Evolutionary conservation across 2,797 vertebrate species (phyloP), one percentile per base, ranked within the genome.

Genomic region (Odontamblyopus lacepedii): DNA sequence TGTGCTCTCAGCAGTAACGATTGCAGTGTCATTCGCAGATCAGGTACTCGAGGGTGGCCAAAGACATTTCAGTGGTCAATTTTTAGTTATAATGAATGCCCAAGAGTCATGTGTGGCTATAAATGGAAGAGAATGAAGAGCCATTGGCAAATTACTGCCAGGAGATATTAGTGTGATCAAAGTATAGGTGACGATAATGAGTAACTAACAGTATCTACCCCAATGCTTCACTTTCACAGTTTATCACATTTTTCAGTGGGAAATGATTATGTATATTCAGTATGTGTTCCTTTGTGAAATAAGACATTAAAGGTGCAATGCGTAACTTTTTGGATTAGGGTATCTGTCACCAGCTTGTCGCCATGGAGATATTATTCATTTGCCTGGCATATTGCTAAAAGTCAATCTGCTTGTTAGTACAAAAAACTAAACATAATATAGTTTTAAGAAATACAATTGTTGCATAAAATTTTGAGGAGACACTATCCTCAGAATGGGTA

Each of bases 31-130:
- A n/a, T 48, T 38, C 35, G 1, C 15, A 18, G 15, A 5, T 50
- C 15, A 50, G 6, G 51, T 19, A n/a, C 51, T 53, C 51, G 1
- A 53, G 16, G 5, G 51, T 53, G 19, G 55, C 8, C 55, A 57
- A 57, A 27, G 12, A 15, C 29, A 70, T 81, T 80, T 38, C 2
- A 75, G 41, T 61, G 23, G 18, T 74, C 63, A 83, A 82, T 70
- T 75, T 83, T 70, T 78, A 60, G 60, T 44, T 1, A 51, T 16
- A 69, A 63, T 6, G 60, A 63, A 61, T 16, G 60, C 29, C 55
- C 44, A 56, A 76, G 69, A 82, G 77, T 73, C 63, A 73, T 72
- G 78, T 70, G 76, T 64, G 63, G 32, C 66, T 59, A 65, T 63
- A 12, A 74, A 59, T 71, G 35, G 59, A 71, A 71, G 3, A 1